phyloP scores from a whole-genome alignment of 2,888 invertebrate genomes.

The Trimorus sp. region DNA sequence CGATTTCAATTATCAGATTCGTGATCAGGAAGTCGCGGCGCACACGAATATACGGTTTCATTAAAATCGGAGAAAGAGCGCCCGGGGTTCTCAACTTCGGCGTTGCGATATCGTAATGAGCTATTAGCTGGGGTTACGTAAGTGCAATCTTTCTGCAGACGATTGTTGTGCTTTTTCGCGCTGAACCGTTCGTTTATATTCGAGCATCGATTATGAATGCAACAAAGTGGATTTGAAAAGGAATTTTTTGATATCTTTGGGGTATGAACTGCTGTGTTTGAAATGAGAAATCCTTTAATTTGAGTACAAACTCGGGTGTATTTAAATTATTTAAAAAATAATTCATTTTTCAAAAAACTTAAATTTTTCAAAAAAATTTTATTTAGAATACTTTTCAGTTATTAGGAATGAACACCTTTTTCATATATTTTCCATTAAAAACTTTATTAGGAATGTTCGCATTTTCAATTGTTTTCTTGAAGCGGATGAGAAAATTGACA shows the following conservation, averaged over 20 bases:
- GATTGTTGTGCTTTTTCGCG: not conserved
- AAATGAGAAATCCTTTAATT: not conserved
- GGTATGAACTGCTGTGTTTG: not conserved
- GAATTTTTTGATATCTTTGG: not conserved
- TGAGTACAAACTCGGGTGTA: too few relatives aligned
- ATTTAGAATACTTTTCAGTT: too few relatives aligned
- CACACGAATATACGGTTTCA: constrained; percentile 50
- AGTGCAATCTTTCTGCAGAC: constrained; percentile 39
- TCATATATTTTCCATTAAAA: too few relatives aligned
- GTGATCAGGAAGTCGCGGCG: constrained; percentile 53
- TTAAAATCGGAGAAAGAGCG: constrained; percentile 35
- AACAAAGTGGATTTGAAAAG: not conserved
- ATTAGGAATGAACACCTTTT: too few relatives aligned
- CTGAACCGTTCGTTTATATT: not conserved
- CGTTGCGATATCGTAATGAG: not conserved
- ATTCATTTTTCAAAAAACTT: too few relatives aligned
- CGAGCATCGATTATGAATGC: not conserved
- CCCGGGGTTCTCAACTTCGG: constrained; percentile 39
- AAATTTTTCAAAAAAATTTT: too few relatives aligned
- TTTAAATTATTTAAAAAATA: too few relatives aligned
- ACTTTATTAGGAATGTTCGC: too few relatives aligned
- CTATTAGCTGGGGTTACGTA: constrained; percentile 48
- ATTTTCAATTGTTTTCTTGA: too few relatives aligned
- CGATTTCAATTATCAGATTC: constrained; percentile 43
- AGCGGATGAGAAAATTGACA: too few relatives aligned